Evolutionary conservation across 2,797 vertebrate genomes (phyloP), one percentile per base, ranked within the genome.

Genomic region (Poeciliopsis presidionis): DNA sequence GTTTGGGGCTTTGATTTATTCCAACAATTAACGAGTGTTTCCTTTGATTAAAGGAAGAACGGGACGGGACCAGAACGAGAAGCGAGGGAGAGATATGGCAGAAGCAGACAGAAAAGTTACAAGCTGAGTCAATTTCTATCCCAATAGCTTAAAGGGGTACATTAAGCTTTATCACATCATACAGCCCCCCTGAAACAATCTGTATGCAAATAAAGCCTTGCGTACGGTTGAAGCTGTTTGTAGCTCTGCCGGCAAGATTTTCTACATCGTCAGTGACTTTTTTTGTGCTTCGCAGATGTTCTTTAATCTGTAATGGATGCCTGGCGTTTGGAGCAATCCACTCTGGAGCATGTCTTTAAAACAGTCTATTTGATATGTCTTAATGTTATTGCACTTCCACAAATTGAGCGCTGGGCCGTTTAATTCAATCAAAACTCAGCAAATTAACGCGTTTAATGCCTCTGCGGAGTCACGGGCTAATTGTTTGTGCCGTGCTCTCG

Each of bases 231-330:
- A 84, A 89, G 90, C 87, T 90, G 86, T 93, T 90, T 91, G 90
- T 88, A 89, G 91, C 94, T 94, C 93, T 93, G 92, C 88, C 90
- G 92, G 91, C 92, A 86, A 91, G 87, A 90, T 91, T 93, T 93
- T 91, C 87, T 80, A 90, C 80, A 9, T 86, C 91, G 91, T 92
- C 91, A 94, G 91, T 92, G 92, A 90, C 89, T 94, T 94, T 93
- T 94, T 94, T 93, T 90, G 90, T 82, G 86, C 81, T 92, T 92
- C 88, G 76, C 92, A 94, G 93, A 94, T 95, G 92, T 94, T 94
- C 91, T 93, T 93, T 94, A 94, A 94, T 94, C 90, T 94, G 91
- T 91, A 91, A 94, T 92, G 93, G 92, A 94, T 90, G 89, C 92
- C 92, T 89, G 91, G 87, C 87, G 79, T 91, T 70, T 90, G 88